phyloP scores from a whole-genome alignment of 2,888 invertebrate species.

The Cecidostiba fungosa region DNA sequence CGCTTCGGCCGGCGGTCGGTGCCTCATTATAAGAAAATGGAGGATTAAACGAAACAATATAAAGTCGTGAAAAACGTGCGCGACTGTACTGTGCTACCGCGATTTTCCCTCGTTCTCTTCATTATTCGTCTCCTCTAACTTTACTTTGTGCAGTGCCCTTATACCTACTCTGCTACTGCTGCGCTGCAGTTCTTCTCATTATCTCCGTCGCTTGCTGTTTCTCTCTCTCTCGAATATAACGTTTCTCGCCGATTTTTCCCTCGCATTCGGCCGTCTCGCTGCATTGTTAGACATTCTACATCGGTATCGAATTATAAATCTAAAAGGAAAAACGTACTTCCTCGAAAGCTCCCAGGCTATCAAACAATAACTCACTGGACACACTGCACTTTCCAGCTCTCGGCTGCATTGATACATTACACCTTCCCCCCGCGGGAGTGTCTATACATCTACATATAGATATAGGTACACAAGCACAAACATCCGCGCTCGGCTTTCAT shows the following conservation, averaged over 20 bases:
- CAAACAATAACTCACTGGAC: slow-evolving; percentile 20
- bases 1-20: slow-evolving; percentile 7
- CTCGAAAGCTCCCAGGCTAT: not conserved
- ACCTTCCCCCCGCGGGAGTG: not conserved
- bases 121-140: slow-evolving; percentile 37
- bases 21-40: slow-evolving; percentile 52
- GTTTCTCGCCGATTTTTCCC: not conserved
- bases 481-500: slow-evolving; percentile 48
- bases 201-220: not conserved
- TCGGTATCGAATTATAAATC: not conserved
- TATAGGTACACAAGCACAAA: not conserved
- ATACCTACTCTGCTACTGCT: no score
- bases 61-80: slow-evolving; percentile 56
- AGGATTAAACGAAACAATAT: slow-evolving; percentile 52
- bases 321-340: not conserved
- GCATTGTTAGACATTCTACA: not conserved
- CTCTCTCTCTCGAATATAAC: not conserved
- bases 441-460: not conserved
- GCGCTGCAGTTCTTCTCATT: slow-evolving; percentile 4
- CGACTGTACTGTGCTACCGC: not conserved
- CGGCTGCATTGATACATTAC: slow-evolving; percentile 32
- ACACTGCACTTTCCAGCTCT: slow-evolving; percentile 50
- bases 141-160: no score
- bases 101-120: slow-evolving; percentile 43
- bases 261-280: not conserved